phyloP scores from a whole-genome alignment of 2,113 vertebrate genomes.

The Apus apus region DNA sequence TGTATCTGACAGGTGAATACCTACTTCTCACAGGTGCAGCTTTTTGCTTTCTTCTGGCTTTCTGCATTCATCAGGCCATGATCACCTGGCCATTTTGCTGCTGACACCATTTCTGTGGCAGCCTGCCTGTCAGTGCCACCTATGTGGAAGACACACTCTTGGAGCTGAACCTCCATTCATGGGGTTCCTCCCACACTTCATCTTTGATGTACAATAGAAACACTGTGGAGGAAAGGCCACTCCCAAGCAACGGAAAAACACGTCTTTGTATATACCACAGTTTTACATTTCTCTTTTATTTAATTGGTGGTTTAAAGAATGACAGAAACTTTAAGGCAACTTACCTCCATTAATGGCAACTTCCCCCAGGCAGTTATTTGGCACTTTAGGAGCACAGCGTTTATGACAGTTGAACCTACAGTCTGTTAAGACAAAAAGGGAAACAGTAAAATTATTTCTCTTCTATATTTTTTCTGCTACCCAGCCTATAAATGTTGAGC shows the following conservation, averaged over 20 bases:
- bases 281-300: neutral
- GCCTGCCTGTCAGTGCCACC: neutral
- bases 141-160: neutral
- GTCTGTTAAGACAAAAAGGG: conserved; percentile 76
- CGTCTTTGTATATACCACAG: neutral
- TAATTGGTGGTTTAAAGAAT: neutral
- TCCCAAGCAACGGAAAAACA: neutral
- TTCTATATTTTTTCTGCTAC: neutral
- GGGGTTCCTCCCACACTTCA: neutral
- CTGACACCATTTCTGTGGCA: neutral
- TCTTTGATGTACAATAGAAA: neutral
- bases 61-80: neutral
- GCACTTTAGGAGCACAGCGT: conserved; percentile 94
- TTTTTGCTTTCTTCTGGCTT: neutral
- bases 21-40: neutral
- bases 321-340: conserved; percentile 26
- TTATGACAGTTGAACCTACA: conserved; percentile 98
- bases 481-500: neutral
- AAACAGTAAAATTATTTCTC: neutral
- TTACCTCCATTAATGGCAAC: conserved; percentile 93
- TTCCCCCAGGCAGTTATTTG: conserved; percentile 96
- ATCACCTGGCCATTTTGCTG: neutral
- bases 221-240: neutral
- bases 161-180: fast-evolving
- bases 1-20: neutral